Base-by-base conservation (phyloP, 2,113 vertebrate species). In the Craseonycteris thonglongyai region DNA sequence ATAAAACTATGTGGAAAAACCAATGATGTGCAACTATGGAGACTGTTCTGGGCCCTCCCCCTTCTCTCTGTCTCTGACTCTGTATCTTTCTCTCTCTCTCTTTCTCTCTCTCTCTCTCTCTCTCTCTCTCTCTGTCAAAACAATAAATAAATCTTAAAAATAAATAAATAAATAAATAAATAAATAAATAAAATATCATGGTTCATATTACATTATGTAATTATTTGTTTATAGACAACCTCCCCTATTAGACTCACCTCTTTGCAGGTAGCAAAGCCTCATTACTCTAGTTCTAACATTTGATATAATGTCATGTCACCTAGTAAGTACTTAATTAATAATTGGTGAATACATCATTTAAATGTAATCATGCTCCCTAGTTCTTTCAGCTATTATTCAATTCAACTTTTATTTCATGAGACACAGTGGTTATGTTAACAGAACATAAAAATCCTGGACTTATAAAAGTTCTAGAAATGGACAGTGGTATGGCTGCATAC, bases 401-500 rank as follows among this genome's bases (percentile, higher is more conserved):
- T n/a, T n/a, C n/a, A n/a, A n/a, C n/a, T n/a, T n/a, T n/a, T n/a
- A n/a, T 59, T 58, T 96, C 35, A 42, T 54, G 21, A 35, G 56
- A 72, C 24, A 59, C 1, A 74, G n/a, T 12, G 6, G 28, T 6
- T n/a, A 18, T 85, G 18, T 22, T n/a, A 13, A 78, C 9, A 78
- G 68, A 89, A 75, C 7, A 75, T 3, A 80, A 58, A 69, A 85
- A 72, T 74, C 38, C n/a, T 14, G 1, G 15, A 86, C 97, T 95
- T 79, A 98, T 98, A 3, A 66, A 63, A 75, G 28, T 71, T 66
- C 26, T 87, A 9, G 28, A 85, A 81, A 35, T 81, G 22, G 47
- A 65, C 2, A 9, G 22, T 51, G 6, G 42, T 26, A 42, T 35
- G 13, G 35, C 6, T 69, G 15, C 9, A 76, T 1, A 59, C 38